These are phyloP conservation scores for Watsonalla binaria DNA, from an alignment of 2,888 invertebrate species.

Conservation along the genomic window DNA sequence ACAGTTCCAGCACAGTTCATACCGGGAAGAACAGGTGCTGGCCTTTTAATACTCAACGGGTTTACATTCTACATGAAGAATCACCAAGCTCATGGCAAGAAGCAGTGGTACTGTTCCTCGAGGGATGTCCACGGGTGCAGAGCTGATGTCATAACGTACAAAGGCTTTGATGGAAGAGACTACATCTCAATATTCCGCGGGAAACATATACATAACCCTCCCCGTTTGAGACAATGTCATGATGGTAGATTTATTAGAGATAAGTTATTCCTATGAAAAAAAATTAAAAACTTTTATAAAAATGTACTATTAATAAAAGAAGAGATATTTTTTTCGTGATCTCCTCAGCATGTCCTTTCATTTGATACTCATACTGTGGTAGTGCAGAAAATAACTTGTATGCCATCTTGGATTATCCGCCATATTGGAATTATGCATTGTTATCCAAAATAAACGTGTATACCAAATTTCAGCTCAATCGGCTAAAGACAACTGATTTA, in stretches of 20 bases:
- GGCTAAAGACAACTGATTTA: too few relatives aligned
- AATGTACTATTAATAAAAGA: too few relatives aligned
- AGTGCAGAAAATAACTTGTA: too few relatives aligned
- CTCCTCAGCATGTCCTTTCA: too few relatives aligned
- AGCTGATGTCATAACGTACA: conserved; percentile 70
- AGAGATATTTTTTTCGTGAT: too few relatives aligned
- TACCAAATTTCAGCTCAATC: too few relatives aligned
- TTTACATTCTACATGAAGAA: conserved; percentile 75
- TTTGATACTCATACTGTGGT: too few relatives aligned
- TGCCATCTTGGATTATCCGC: too few relatives aligned
- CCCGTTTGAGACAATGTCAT: conserved; percentile 63
- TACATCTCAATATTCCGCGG: conserved; percentile 72
- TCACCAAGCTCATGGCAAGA: conserved; percentile 70
- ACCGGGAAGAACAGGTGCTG: conserved; percentile 67
- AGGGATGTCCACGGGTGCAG: conserved; percentile 68
- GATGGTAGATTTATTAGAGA: conserved; percentile 70
- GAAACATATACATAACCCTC: conserved; percentile 64
- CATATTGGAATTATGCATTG: too few relatives aligned
- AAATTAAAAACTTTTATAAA: too few relatives aligned
- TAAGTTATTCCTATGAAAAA: conserved; percentile 21
- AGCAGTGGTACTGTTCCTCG: conserved; percentile 73
- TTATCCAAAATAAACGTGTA: too few relatives aligned
- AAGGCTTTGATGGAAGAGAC: conserved; percentile 60
- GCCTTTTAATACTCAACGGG: conserved; percentile 63
- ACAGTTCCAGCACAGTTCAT: conserved; percentile 73